phyloP scores from a whole-genome alignment of 2,888 invertebrate species.

The Pristionchus exspectatus region DNA sequence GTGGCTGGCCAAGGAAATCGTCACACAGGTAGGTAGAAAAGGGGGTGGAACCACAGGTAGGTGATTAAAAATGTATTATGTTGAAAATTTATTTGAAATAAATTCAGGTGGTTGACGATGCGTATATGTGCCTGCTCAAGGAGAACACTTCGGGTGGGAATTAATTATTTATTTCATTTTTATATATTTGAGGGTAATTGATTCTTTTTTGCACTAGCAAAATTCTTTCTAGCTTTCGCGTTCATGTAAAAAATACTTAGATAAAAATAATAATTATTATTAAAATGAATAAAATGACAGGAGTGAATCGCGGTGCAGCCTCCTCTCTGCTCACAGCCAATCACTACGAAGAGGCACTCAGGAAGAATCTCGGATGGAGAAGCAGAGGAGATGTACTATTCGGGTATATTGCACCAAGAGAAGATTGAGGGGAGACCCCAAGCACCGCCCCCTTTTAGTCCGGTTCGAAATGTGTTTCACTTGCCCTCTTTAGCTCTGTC shows the following conservation, averaged over 20 bases:
- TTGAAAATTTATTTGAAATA: not conserved
- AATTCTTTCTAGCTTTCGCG: not conserved
- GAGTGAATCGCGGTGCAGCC: not conserved
- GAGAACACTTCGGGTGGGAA: conserved; percentile 23
- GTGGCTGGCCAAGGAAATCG: conserved; percentile 49
- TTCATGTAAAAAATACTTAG: too few species aligned
- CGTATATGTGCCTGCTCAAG: conserved; percentile 47
- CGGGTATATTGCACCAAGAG: conserved; percentile 21
- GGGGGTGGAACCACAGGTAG: not conserved
- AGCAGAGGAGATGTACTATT: conserved; percentile 33
- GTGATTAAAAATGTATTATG: not conserved
- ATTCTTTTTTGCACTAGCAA: not conserved
- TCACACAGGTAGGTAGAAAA: conserved; percentile 28
- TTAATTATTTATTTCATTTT: not conserved
- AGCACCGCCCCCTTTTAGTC: too few species aligned
- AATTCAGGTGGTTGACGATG: conserved; percentile 48
- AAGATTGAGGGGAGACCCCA: too few species aligned
- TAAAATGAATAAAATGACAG: too few species aligned
- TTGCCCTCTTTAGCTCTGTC: too few species aligned
- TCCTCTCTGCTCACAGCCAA: not conserved
- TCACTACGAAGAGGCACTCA: conserved; percentile 44
- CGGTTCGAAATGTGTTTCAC: too few species aligned
- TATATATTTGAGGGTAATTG: not conserved
- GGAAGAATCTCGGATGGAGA: conserved; percentile 52
- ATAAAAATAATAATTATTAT: too few species aligned